Evolutionary conservation across 2,888 invertebrate species (phyloP).

Genomic region (Melanostoma scalare): DNA sequence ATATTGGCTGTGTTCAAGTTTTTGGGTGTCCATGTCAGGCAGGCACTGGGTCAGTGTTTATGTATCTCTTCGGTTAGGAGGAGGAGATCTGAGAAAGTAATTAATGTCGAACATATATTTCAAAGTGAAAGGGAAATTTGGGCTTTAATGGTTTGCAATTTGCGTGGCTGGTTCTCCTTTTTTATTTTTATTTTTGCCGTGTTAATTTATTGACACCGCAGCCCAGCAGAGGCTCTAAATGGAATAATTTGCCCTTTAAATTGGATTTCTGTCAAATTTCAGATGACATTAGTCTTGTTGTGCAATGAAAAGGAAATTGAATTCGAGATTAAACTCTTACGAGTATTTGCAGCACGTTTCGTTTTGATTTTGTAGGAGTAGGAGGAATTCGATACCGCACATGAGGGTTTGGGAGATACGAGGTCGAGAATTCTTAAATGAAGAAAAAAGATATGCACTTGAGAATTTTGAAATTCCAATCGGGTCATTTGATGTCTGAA

Average conservation of each 20-base stretch:
- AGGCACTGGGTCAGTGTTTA: constrained; percentile 62
- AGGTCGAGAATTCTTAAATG: no score
- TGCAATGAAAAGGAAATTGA: constrained; percentile 26
- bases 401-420: no score
- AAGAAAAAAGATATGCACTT: no score
- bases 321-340: neutral
- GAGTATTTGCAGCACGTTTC: no score
- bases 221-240: constrained; percentile 23
- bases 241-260: constrained; percentile 56
- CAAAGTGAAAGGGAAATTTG: constrained; percentile 70
- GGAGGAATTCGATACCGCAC: no score
- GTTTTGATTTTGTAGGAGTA: no score
- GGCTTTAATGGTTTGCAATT: constrained; percentile 50
- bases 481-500: no score
- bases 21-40: constrained; percentile 67
- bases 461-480: no score
- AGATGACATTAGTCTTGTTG: constrained; percentile 40
- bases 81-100: constrained; percentile 60
- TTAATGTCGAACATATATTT: constrained; percentile 67
- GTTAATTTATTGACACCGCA: constrained; percentile 42
- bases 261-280: constrained; percentile 50
- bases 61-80: neutral
- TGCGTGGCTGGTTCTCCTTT: neutral
- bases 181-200: neutral
- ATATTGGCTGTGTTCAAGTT: constrained; percentile 61